Conservation (phyloP, 2,113 vertebrate species). For the Silurus asotus region DNA sequence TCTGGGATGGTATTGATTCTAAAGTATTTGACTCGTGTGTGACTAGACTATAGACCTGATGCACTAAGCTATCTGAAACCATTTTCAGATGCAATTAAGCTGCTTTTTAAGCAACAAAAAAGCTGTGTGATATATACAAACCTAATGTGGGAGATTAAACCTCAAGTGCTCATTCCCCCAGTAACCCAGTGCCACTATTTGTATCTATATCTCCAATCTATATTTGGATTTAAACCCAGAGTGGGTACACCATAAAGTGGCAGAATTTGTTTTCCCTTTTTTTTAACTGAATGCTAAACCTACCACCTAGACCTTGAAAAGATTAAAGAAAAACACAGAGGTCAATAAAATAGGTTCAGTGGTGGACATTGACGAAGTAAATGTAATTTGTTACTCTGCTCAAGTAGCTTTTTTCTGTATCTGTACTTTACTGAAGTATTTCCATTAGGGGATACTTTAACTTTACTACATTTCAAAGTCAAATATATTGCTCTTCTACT, state of each 20-base stretch:
- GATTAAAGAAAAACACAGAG: neutral
- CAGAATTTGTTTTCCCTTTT: neutral
- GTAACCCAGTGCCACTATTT: neutral
- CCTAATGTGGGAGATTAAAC: neutral
- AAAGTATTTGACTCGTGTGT: neutral
- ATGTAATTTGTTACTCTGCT: too few relatives aligned
- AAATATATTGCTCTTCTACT: too few relatives aligned
- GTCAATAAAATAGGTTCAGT: neutral
- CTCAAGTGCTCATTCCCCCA: neutral
- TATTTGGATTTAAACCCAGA: neutral
- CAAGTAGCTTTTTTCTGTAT: too few relatives aligned
- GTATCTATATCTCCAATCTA: neutral
- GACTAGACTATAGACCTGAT: slow-evolving; percentile 16
- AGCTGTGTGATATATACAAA: neutral
- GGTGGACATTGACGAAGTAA: too few relatives aligned
- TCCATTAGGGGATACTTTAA: too few relatives aligned
- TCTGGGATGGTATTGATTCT: slow-evolving; percentile 28
- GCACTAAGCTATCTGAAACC: neutral
- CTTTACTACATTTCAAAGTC: too few relatives aligned
- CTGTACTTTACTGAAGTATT: too few relatives aligned
- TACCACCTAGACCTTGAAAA: neutral
- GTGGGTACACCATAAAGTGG: neutral
- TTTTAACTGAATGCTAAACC: neutral
- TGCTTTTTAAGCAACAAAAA: neutral
- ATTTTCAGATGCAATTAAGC: neutral